These are phyloP conservation scores for Macaria liturata DNA, from an alignment of 2,888 invertebrate species.

Conservation along the genomic window DNA sequence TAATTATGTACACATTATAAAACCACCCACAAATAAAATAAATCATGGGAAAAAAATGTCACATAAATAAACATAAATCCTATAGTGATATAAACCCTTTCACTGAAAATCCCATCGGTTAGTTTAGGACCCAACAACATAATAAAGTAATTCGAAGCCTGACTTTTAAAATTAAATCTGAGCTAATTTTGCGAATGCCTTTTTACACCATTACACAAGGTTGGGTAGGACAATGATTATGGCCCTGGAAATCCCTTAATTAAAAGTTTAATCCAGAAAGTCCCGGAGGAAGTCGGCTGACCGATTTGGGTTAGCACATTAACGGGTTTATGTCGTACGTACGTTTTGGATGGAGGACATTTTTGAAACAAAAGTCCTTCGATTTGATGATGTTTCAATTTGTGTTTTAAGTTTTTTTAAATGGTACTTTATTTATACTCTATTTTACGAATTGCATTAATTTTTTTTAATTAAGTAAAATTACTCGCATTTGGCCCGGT, in stretches of 20 bases:
- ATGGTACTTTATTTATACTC: too few species aligned
- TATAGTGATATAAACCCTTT: not conserved
- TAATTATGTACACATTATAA: too few species aligned
- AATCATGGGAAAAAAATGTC: too few species aligned
- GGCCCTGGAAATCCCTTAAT: conserved; percentile 66
- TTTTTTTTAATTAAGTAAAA: too few species aligned
- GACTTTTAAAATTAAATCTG: conserved; percentile 35
- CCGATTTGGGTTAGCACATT: conserved; percentile 41
- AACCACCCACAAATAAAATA: too few species aligned
- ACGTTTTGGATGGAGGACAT: too few species aligned
- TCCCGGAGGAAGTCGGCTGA: conserved; percentile 52
- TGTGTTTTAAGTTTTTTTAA: too few species aligned
- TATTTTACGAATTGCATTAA: too few species aligned
- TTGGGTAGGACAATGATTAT: conserved; percentile 57
- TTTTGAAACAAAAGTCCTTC: too few species aligned
- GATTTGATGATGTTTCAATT: too few species aligned
- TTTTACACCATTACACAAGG: conserved; percentile 52
- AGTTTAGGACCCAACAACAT: conserved; percentile 30
- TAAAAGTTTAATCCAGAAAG: conserved; percentile 68
- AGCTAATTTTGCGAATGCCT: conserved; percentile 51
- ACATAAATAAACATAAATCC: too few species aligned
- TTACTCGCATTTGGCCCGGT: too few species aligned
- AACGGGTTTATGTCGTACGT: conserved; percentile 17
- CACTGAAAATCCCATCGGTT: conserved; percentile 25
- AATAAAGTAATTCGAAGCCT: conserved; percentile 32